Percentiles rank a stretch among this genome's conserved stretches.
These are phyloP conservation scores for Metaphire vulgaris DNA, from an alignment of 1,140 invertebrate genomes.

Conservation along the genomic window DNA sequence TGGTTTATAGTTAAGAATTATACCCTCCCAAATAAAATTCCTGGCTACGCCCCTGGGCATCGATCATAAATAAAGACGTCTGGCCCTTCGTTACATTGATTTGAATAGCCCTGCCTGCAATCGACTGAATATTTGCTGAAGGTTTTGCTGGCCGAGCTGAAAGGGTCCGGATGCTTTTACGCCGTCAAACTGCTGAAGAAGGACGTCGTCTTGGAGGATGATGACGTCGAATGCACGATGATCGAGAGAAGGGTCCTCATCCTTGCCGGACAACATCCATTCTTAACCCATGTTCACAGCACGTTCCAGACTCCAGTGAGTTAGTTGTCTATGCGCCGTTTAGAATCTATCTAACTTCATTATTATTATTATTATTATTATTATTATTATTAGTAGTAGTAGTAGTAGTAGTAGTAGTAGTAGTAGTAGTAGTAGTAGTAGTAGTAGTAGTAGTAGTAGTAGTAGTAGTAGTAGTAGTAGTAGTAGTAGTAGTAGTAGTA, in stretches of 20 bases:
- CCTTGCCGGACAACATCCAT: constrained; percentile 93
- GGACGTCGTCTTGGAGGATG: constrained; percentile 84
- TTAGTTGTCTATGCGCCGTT: constrained; percentile 18
- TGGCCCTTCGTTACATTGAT: too few species aligned
- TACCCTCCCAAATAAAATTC: too few species aligned
- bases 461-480: constrained; percentile 31
- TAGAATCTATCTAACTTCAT: constrained; percentile 12
- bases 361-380: too few species aligned
- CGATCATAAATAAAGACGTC: constrained; percentile 22
- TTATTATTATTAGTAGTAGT: too few species aligned
- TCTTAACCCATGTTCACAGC: constrained; percentile 93
- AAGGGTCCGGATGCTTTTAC: constrained; percentile 78
- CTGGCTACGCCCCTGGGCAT: too few species aligned
- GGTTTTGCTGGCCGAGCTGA: constrained; percentile 89
- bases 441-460: constrained; percentile 31
- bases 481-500: constrained; percentile 31
- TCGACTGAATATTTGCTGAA: constrained; percentile 50
- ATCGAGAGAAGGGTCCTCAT: constrained; percentile 94
- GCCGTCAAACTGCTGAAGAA: constrained; percentile 98
- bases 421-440: constrained; percentile 24
- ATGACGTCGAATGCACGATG: constrained; percentile 96
- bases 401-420: too few species aligned
- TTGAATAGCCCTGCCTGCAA: too few species aligned
- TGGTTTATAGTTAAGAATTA: too few species aligned
- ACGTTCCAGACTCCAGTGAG: constrained; percentile 93